Conservation (phyloP, 2,797 vertebrate genomes). For the Bradypodion pumilum region DNA sequence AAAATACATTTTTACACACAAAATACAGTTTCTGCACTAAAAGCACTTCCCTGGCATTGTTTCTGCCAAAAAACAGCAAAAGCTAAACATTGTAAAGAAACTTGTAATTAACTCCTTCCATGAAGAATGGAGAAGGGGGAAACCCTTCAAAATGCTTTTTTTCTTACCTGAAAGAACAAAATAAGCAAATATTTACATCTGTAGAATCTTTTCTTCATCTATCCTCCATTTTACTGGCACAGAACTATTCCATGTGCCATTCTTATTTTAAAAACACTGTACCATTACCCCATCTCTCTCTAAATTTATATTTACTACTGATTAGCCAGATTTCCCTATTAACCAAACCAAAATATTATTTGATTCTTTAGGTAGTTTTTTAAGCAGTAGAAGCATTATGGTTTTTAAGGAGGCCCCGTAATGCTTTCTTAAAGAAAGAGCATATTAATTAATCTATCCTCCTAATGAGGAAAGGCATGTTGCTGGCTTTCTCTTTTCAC, state of each 20-base stretch:
- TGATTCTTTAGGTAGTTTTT: constrained; percentile 23
- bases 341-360: constrained; percentile 25
- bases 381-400: background rate
- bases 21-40: no score
- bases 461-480: background rate
- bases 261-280: background rate
- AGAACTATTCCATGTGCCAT: background rate
- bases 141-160: no score
- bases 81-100: no score
- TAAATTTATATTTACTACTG: background rate
- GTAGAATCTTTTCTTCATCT: no score
- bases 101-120: no score
- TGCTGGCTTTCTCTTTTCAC: background rate
- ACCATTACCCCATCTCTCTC: background rate
- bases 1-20: no score
- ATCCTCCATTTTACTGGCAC: background rate
- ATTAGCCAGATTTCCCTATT: background rate
- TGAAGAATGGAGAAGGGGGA: no score
- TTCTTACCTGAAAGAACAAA: no score
- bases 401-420: constrained; percentile 18
- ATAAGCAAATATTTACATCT: no score
- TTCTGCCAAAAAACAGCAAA: no score
- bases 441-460: background rate
- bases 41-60: no score
- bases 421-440: background rate